Conservation (phyloP, 2,888 invertebrate species). For the Drosophila subsilvestris region DNA sequence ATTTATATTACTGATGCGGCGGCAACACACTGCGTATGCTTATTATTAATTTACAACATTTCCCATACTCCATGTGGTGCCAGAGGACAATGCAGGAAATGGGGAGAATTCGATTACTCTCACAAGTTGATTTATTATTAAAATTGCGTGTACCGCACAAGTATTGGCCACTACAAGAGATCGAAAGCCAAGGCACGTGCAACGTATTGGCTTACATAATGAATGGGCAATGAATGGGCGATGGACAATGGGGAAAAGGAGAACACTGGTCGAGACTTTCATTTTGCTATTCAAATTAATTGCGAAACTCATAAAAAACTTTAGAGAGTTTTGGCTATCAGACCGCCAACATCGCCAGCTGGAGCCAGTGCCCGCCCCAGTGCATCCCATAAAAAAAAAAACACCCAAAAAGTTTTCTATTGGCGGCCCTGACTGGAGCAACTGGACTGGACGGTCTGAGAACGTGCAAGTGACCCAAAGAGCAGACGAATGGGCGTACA, state of each 20-base stretch:
- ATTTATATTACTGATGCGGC: background rate
- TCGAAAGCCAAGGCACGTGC: slow-evolving; percentile 13
- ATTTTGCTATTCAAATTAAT: slow-evolving; percentile 54
- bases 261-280: slow-evolving; percentile 1
- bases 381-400: slow-evolving; percentile 1
- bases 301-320: slow-evolving; percentile 52
- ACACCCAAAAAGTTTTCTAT: slow-evolving; percentile 36
- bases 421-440: slow-evolving; percentile 17
- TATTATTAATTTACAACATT: slow-evolving; percentile 54
- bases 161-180: slow-evolving; percentile 15
- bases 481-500: slow-evolving; percentile 3
- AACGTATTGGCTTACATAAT: slow-evolving; percentile 17
- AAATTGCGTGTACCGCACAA: slow-evolving; percentile 46
- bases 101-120: slow-evolving; percentile 38
- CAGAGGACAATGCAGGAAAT: slow-evolving; percentile 22
- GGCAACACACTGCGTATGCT: slow-evolving; percentile 50
- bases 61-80: slow-evolving; percentile 49
- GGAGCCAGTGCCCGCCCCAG: slow-evolving; percentile 23
- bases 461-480: slow-evolving; percentile 71
- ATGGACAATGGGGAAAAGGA: background rate
- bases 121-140: slow-evolving; percentile 60
- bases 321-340: slow-evolving; percentile 47
- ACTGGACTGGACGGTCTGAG: slow-evolving; percentile 9
- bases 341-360: slow-evolving; percentile 37
- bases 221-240: background rate